Evolutionary conservation across 2,888 invertebrate species (phyloP), one percentile per base, ranked within the genome.

Genomic region (Polymixis flavicincta): DNA sequence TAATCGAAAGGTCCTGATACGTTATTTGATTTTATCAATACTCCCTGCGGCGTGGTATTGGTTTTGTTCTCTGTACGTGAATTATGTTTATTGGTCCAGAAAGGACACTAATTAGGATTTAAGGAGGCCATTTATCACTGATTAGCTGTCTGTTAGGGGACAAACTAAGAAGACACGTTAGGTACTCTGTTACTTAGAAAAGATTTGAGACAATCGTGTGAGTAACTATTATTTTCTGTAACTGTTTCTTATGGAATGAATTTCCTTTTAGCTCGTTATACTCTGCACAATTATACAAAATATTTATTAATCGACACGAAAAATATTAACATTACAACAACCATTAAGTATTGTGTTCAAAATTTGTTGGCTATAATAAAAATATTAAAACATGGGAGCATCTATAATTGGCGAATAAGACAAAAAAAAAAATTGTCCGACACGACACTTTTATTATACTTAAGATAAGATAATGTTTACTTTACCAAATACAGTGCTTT

Each of bases 21-120:
- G 22, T 81, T 68, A 69, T 25, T 65, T 71, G 80, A 81, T 81
- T 68, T 68, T 81, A 81, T 81, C 81, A 37, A 28, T 57, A 57
- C 60, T 60, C 42, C 55, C 68, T 37, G 52, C 22, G 48, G 63
- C 63, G 48, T 42, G 42, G 68, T 69, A 69, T 54, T 54, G 42
- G 66, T 54, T 69, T 76, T 57, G 61, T 71, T 57, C 7, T 60
- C 22, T 52, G 71, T 67, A 25, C 66, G 67, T 80, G 48, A 80
- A 67, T 71, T 75, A 75, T 75, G 61, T 67, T 48, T 67, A 52
- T 80, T 80, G 52, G 52, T 13, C 13, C 50, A 42, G 60, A 61
- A 63, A 69, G 48, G 52, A 61, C 71, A 69, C 65, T 72, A 59
- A 57, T 78, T 74, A 67, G 74, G 57, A 67, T 66, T 73, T 69